Conservation (phyloP, 2,888 invertebrate species). For the Sphaerophoria rueppellii region DNA sequence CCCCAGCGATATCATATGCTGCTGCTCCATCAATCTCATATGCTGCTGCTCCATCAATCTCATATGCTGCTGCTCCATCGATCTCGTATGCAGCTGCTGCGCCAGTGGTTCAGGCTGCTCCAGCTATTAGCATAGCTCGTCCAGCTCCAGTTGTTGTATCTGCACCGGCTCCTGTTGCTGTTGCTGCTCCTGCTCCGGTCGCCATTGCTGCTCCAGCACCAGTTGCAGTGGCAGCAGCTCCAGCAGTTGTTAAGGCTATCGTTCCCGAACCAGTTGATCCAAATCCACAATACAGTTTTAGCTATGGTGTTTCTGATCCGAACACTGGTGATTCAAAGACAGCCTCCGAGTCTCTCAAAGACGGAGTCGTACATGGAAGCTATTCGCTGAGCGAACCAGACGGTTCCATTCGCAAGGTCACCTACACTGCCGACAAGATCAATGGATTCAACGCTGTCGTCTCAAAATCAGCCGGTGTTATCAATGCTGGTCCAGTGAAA, state of each 20-base stretch:
- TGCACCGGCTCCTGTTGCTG: slow-evolving; percentile 68
- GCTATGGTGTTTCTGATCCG: slow-evolving; percentile 87
- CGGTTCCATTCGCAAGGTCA: slow-evolving; percentile 85
- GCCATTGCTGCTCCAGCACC: slow-evolving; percentile 74
- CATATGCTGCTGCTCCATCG: slow-evolving; percentile 51
- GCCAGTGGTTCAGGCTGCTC: too few species aligned
- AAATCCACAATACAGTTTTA: slow-evolving; percentile 86
- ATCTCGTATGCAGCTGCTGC: slow-evolving; percentile 17
- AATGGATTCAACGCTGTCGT: slow-evolving; percentile 88
- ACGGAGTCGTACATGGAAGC: slow-evolving; percentile 86
- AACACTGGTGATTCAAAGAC: slow-evolving; percentile 85
- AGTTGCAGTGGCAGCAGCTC: slow-evolving; percentile 77
- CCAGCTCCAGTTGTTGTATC: slow-evolving; percentile 66
- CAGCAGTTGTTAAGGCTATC: slow-evolving; percentile 74
- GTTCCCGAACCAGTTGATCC: slow-evolving; percentile 77
- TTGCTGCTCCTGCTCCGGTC: slow-evolving; percentile 69
- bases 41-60: slow-evolving; percentile 75
- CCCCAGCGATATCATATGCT: slow-evolving; percentile 62
- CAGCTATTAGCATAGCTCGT: slow-evolving; percentile 57
- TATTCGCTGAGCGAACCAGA: slow-evolving; percentile 86
- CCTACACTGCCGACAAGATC: slow-evolving; percentile 86
- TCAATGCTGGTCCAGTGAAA: slow-evolving; percentile 73
- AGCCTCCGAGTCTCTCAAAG: slow-evolving; percentile 84
- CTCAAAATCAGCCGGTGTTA: slow-evolving; percentile 82
- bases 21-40: slow-evolving; percentile 73